These are phyloP conservation scores for Calidris pygmaea DNA, from an alignment of 2,113 vertebrate species.

Conservation along the genomic window DNA sequence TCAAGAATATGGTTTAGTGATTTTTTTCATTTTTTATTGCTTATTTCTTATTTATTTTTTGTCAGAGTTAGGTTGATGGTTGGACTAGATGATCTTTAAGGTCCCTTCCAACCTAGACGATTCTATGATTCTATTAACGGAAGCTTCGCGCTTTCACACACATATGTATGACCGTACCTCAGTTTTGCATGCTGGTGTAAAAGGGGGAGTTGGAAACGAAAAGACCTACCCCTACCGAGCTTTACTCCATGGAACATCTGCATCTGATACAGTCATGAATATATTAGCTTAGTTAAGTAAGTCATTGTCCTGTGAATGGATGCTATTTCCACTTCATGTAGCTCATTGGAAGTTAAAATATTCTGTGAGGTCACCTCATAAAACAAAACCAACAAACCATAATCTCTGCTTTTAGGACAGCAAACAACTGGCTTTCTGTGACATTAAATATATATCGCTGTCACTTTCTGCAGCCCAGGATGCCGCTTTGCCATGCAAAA, in stretches of 20 bases:
- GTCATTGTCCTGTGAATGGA: neutral
- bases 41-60: no score
- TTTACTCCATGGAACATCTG: neutral
- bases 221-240: neutral
- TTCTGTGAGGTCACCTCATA: neutral
- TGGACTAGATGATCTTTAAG: no score
- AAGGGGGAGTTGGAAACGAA: neutral
- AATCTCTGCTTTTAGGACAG: neutral
- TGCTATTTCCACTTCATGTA: neutral
- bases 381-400: neutral
- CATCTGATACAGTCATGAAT: neutral
- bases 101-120: no score
- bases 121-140: no score
- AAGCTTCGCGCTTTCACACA: neutral
- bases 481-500: neutral
- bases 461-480: neutral
- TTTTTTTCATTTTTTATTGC: no score
- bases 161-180: neutral
- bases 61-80: no score
- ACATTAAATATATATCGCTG: neutral
- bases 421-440: neutral
- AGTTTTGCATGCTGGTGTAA: neutral
- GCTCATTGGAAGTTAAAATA: neutral
- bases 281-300: neutral
- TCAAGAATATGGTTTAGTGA: no score